phyloP scores from a whole-genome alignment of 2,888 invertebrate species.

The Hirtodrosophila trivittata region DNA sequence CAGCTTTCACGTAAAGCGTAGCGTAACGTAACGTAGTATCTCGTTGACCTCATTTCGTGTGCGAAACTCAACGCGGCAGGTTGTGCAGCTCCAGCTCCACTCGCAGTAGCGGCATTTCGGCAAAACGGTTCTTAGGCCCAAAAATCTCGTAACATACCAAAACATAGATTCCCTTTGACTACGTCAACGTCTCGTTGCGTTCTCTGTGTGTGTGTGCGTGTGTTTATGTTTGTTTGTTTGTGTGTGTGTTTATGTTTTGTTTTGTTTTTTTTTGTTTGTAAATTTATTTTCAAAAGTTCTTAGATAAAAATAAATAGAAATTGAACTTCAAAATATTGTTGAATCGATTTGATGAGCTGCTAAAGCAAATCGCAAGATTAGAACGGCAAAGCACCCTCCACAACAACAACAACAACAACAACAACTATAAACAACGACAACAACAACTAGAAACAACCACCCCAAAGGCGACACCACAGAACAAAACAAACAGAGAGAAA shows the following conservation, averaged over 20 bases:
- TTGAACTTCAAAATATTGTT: constrained; percentile 8
- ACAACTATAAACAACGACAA: constrained; percentile 21
- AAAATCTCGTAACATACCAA: constrained; percentile 22
- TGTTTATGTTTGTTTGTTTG: constrained; percentile 16
- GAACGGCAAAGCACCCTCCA: constrained; percentile 38
- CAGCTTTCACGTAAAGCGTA: constrained; percentile 32
- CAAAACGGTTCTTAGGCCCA: too few relatives aligned
- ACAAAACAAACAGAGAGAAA: constrained; percentile 13
- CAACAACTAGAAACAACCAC: constrained; percentile 8
- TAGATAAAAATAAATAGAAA: constrained; percentile 10
- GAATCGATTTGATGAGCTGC: constrained; percentile 50
- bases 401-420: constrained; percentile 13
- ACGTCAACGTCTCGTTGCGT: constrained; percentile 12
- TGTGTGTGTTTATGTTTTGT: constrained; percentile 12
- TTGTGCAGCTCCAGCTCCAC: constrained; percentile 64
- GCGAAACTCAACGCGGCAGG: constrained; percentile 81
- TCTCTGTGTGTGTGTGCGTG: constrained; percentile 18
- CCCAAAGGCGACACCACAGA: not conserved
- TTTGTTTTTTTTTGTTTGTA: constrained; percentile 4
- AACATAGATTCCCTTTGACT: constrained; percentile 33
- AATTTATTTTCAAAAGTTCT: constrained; percentile 14
- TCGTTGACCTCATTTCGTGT: constrained; percentile 83
- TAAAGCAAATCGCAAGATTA: constrained; percentile 42
- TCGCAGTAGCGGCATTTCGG: constrained; percentile 18
- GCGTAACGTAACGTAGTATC: constrained; percentile 62